These are phyloP conservation scores for Frankliniella fusca DNA, from an alignment of 2,888 invertebrate genomes.

Conservation along the genomic window DNA sequence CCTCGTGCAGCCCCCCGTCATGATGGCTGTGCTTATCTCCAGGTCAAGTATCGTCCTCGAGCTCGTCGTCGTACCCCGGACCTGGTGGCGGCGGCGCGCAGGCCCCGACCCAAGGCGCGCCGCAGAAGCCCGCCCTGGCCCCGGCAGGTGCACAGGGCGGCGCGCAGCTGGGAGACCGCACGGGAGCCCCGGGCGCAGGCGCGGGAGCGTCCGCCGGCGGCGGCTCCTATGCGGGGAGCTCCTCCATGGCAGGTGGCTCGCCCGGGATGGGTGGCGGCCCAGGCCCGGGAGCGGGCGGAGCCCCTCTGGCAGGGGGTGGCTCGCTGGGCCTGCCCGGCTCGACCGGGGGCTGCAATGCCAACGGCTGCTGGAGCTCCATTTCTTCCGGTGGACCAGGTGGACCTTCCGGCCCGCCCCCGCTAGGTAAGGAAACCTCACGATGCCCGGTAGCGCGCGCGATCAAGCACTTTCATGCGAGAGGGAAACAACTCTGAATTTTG, in stretches of 20 bases:
- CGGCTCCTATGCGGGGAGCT: neutral
- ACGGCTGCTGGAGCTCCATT: neutral
- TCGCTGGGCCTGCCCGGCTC: neutral
- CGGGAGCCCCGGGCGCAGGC: neutral
- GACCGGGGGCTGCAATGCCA: neutral
- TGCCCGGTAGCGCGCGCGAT: neutral
- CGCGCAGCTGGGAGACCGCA: neutral
- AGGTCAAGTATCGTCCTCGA: neutral
- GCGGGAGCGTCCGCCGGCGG: neutral
- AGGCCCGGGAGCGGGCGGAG: neutral
- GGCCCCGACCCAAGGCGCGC: no score
- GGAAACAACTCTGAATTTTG: no score
- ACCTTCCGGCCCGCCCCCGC: neutral
- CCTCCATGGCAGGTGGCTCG: neutral
- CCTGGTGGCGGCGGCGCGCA: neutral
- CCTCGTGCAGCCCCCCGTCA: neutral
- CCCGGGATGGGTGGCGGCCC: neutral
- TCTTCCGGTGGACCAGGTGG: neutral
- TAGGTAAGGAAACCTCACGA: neutral
- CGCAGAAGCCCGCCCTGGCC: no score
- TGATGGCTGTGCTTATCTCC: neutral
- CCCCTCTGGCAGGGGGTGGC: neutral
- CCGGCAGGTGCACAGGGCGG: neutral
- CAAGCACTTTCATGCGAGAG: neutral
- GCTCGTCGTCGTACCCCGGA: neutral